phyloP scores from a whole-genome alignment of 1,140 invertebrate species.

The Phocides pigmalion region DNA sequence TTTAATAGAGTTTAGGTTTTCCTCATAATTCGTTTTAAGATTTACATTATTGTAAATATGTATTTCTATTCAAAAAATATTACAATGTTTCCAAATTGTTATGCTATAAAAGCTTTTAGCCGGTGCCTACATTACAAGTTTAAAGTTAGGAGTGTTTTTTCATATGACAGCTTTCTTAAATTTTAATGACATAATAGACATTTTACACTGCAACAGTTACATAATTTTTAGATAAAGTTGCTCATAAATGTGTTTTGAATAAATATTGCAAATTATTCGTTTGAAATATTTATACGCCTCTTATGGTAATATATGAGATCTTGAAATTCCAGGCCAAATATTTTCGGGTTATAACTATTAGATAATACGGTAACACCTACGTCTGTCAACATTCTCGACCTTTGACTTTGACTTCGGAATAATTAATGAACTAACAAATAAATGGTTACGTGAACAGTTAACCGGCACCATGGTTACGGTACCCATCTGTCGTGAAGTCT shows the following conservation, averaged over 20 bases:
- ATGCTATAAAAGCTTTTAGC: no score
- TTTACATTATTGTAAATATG: no score
- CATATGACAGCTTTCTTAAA: slow-evolving; percentile 33
- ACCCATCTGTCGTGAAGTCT: no score
- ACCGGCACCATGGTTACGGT: background rate
- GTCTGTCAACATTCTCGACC: slow-evolving; percentile 9
- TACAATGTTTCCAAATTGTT: no score
- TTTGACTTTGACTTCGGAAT: slow-evolving; percentile 24
- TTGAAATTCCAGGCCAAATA: slow-evolving; percentile 23
- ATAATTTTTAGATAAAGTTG: slow-evolving; percentile 33
- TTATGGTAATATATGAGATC: slow-evolving; percentile 18
- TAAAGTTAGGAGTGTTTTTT: slow-evolving; percentile 4
- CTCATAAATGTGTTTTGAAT: slow-evolving; percentile 35
- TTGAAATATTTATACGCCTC: slow-evolving; percentile 26
- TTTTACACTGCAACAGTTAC: slow-evolving; percentile 36
- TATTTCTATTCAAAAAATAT: no score
- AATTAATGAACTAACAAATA: slow-evolving; percentile 12
- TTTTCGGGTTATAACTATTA: slow-evolving; percentile 19
- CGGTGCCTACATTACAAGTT: no score
- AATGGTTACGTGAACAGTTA: slow-evolving; percentile 4
- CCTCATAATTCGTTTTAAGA: no score
- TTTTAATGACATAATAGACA: slow-evolving; percentile 39
- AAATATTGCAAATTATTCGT: slow-evolving; percentile 38
- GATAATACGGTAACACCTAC: slow-evolving; percentile 16
- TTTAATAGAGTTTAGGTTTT: no score